Evolutionary conservation across 2,888 invertebrate genomes (phyloP), one percentile per base, ranked within the genome.

Genomic region (Anthophora plumipes): DNA sequence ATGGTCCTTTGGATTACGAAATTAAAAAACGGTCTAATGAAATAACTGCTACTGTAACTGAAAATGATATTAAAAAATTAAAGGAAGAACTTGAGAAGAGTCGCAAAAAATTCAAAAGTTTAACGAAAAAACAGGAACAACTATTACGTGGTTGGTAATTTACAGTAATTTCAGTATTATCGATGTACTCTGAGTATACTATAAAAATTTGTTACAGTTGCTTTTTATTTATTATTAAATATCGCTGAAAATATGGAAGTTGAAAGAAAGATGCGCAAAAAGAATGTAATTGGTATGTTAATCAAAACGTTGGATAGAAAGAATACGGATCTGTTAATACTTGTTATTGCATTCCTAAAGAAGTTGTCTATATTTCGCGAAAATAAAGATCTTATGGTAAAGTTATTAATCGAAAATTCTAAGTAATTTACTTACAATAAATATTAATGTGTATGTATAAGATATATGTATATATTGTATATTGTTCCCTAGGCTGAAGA

Each of bases 181-280:
- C 37, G 55, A n/a, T 50, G 12, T 17, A 37, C 14, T 37, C 54
- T 22, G 59, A 64, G 11, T 60, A 50, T 72, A 43, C 25, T 37
- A 60, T 48, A 55, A 17, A 64, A 69, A n/a, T 64, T 76, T 84
- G 82, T 92, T 93, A 70, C 92, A 95, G 98, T 98, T 60, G 97
- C 98, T 4, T 98, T 98, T 93, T 98, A 98, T 93, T 95, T 99
- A 92, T 94, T 99, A 71, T 94, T 99, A 66, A 99, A 99, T 93
- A 97, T 99, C 93, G 97, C 99, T 5, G 98, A 99, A 93, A 99
- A 99, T 94, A 96, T 97, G 11, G 97, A 97, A 92, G 97, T 99
- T 4, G 99, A 99, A 94, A 97, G 98, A 94, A 99, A 99, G 94
- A 99, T 99, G 98, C 96, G 98, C 41, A 97, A 98, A 90, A 97